Conservation (phyloP, 2,113 vertebrate genomes). For the Tragelaphus buxtoni region DNA sequence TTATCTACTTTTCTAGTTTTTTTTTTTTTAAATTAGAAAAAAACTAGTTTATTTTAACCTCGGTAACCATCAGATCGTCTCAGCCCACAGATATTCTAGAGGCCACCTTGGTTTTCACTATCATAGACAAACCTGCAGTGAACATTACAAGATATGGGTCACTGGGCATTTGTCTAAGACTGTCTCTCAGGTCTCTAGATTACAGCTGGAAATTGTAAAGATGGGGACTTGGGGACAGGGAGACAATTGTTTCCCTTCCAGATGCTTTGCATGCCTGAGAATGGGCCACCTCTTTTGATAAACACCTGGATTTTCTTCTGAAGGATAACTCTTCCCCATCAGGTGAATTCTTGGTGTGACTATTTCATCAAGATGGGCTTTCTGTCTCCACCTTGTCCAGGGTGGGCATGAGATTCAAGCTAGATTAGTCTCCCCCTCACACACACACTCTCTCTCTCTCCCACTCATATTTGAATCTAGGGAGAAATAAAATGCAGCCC, state of each 20-base stretch:
- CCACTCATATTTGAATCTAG: neutral
- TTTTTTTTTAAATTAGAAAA: too few species aligned
- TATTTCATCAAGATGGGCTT: neutral
- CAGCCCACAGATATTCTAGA: neutral
- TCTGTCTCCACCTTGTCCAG: neutral
- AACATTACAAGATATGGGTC: neutral
- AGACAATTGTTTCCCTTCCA: accelerated
- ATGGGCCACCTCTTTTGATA: neutral
- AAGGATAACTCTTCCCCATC: neutral
- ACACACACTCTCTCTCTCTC: neutral
- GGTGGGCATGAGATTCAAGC: neutral
- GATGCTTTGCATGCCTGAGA: neutral
- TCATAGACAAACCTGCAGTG: neutral
- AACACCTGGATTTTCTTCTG: neutral
- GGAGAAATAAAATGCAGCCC: neutral
- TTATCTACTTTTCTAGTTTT: neutral
- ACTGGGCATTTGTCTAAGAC: neutral
- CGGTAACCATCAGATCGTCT: neutral
- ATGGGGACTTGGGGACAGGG: neutral
- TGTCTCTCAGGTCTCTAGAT: neutral
- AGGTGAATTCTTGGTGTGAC: neutral
- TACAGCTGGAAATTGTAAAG: neutral
- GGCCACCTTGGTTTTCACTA: neutral
- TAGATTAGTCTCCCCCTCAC: neutral
- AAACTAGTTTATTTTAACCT: neutral